Evolutionary conservation across 2,113 vertebrate genomes (phyloP).

Genomic region (Eonycteris spelaea): DNA sequence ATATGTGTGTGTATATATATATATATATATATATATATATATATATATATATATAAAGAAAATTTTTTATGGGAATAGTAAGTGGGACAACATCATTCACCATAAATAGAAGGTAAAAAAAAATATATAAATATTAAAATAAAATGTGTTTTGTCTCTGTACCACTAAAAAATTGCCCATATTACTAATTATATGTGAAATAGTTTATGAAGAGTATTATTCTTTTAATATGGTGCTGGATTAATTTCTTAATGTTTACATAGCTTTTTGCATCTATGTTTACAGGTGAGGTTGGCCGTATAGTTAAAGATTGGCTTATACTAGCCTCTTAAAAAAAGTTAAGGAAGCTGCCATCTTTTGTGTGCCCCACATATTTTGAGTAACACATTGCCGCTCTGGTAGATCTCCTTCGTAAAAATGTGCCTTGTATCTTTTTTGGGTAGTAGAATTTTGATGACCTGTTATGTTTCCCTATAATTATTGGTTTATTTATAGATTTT

Average conservation of each 20-base stretch:
- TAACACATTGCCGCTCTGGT: neutral
- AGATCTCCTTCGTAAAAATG: neutral
- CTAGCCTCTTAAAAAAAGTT: neutral
- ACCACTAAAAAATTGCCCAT: neutral
- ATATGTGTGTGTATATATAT: neutral
- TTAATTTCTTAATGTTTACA: neutral
- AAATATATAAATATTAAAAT: neutral
- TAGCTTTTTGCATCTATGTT: neutral
- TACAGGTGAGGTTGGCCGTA: neutral
- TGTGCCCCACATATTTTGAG: neutral
- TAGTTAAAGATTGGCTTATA: neutral
- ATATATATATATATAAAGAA: too few relatives aligned
- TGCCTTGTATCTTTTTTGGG: neutral
- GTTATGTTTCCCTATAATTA: neutral
- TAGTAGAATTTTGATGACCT: neutral
- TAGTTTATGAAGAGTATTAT: neutral
- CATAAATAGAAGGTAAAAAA: neutral
- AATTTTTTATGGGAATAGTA: neutral
- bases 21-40: neutral
- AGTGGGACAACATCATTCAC: neutral
- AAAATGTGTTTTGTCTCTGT: neutral
- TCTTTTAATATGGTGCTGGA: neutral
- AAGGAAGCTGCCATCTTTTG: neutral
- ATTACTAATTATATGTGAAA: neutral
- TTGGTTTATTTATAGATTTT: slow-evolving; percentile 1